phyloP scores from a whole-genome alignment of 1,140 invertebrate species.

The Pectinophora gossypiella region DNA sequence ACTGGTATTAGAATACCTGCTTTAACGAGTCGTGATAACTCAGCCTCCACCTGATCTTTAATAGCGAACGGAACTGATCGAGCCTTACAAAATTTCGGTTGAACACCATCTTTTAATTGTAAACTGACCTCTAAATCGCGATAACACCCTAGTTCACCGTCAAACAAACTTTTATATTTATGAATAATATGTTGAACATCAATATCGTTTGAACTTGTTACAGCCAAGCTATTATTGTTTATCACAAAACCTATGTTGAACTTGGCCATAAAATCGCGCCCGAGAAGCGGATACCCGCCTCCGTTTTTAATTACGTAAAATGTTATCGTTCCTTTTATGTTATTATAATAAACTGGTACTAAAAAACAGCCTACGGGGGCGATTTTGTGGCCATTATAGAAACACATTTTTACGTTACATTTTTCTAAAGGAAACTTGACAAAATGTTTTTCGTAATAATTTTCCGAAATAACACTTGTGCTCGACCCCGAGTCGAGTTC shows the following conservation, averaged over 20 bases:
- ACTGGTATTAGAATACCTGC: background rate
- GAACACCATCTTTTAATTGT: background rate
- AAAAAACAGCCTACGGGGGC: background rate
- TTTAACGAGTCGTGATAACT: background rate
- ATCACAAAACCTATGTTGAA: background rate
- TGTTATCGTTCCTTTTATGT: background rate
- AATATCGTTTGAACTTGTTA: too few species aligned
- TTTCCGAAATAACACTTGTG: background rate
- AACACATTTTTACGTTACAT: conserved; percentile 1
- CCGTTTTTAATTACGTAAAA: conserved; percentile 6
- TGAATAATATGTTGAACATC: too few species aligned
- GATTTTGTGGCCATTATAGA: conserved; percentile 9
- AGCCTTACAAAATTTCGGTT: background rate
- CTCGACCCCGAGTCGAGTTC: background rate
- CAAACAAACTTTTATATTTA: background rate
- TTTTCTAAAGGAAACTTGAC: background rate
- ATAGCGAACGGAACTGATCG: background rate
- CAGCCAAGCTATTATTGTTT: background rate
- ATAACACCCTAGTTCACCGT: background rate
- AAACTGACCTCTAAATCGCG: background rate
- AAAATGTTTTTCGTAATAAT: background rate
- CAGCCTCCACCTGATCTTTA: background rate
- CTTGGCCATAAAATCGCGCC: conserved; percentile 6
- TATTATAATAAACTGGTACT: background rate
- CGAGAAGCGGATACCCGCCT: background rate